Evolutionary conservation across 2,888 invertebrate genomes (phyloP), one percentile per base, ranked within the genome.

Genomic region (Seira ritae): DNA sequence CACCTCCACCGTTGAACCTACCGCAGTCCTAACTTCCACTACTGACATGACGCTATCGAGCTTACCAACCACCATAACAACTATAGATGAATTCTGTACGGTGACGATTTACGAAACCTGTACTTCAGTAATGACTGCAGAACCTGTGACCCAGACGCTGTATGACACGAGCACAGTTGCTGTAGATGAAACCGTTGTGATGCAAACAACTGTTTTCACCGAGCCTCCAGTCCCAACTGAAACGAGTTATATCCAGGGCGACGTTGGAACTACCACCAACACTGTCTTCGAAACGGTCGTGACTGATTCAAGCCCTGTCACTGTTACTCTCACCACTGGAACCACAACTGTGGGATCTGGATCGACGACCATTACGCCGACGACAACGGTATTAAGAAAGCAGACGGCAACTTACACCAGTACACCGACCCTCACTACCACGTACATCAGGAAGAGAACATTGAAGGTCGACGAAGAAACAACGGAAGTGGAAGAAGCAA

Each of bases 361-460:
- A 17, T n/a, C 20, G 12, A 55, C 60, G 20, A 80, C 74, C 0
- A 68, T 80, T 23, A 70, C 69, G 4, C 77, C 77, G 12, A 77
- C 69, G 0, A 62, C 20, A 3, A 77, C 70, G 0, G n/a, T 77
- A 0, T 23, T 62, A 0, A 77, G 55, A 17, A 70, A 15, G 8
- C 24, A 62, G 55, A 76, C 76, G 10, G 68, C 46, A 15, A 20
- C 42, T 12, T 12, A 68, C 6, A 76, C 76, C 1, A 76, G 68
- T 15, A 76, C 76, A 0, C 76, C 68, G 3, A 20, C 55, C 1
- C 10, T 76, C 0, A 23, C 23, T 37, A 42, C 67, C 12, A 55
- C 76, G 1, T 42, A 24, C 1, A 68, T 76, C 20, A 76, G 68
- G 17, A 50, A 15, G 17, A n/a, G 60, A 0, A 76, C 76, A 1